These are phyloP conservation scores for Palloptera scutellata DNA, from an alignment of 2,888 invertebrate species.

Conservation along the genomic window DNA sequence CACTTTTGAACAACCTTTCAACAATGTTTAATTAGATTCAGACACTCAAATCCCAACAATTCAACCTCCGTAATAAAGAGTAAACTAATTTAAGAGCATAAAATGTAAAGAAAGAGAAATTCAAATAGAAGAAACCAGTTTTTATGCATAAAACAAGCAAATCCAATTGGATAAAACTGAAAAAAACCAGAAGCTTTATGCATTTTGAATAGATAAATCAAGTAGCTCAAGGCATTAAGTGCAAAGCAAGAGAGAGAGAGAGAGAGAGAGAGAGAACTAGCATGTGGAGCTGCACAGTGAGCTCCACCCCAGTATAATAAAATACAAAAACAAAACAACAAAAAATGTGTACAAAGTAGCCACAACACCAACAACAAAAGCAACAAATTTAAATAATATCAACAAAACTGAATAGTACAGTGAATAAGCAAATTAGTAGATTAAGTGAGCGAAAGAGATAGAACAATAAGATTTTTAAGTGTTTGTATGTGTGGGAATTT, in stretches of 20 bases:
- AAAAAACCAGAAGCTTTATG: constrained; percentile 3
- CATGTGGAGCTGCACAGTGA: constrained; percentile 17
- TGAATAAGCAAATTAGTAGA: constrained; percentile 16
- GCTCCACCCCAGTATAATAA: constrained; percentile 26
- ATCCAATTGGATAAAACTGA: constrained; percentile 51
- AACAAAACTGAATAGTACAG: constrained; percentile 34
- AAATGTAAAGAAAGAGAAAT: constrained; percentile 8
- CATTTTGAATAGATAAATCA: too few relatives aligned
- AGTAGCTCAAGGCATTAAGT: too few relatives aligned
- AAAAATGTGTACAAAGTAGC: background rate
- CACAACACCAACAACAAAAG: constrained; percentile 13
- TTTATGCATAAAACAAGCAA: constrained; percentile 33
- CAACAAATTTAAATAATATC: constrained; percentile 52
- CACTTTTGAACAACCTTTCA: too few relatives aligned
- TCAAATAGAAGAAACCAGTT: constrained; percentile 29
- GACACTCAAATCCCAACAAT: background rate
- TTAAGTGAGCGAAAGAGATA: constrained; percentile 11
- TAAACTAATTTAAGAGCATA: constrained; percentile 1
- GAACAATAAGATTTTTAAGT: constrained; percentile 4
- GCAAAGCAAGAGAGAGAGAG: constrained; percentile 17
- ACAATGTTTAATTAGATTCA: background rate
- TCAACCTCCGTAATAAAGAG: background rate
- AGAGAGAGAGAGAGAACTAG: constrained; percentile 4
- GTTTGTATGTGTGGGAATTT: constrained; percentile 13
- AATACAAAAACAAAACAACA: constrained; percentile 8